Conservation (phyloP, 2,888 invertebrate species). For the Xylocampa areola region DNA sequence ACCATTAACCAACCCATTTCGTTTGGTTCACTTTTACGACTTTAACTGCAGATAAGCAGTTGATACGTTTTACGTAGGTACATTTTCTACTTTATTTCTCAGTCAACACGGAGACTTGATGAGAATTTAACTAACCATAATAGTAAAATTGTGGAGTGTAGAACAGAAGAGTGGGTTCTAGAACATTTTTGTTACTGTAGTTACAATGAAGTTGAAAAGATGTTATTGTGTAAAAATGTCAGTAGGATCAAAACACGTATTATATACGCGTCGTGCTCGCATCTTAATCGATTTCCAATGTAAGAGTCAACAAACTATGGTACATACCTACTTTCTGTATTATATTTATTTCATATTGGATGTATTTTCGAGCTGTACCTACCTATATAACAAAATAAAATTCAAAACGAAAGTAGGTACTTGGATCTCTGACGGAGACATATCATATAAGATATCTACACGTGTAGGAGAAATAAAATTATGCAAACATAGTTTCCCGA, state of each 20-base stretch:
- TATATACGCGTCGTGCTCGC: slow-evolving; percentile 33
- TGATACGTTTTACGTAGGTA: slow-evolving; percentile 43
- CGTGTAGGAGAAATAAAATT: slow-evolving; percentile 21
- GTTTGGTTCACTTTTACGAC: slow-evolving; percentile 53
- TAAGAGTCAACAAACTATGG: slow-evolving; percentile 40
- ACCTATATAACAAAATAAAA: slow-evolving; percentile 22
- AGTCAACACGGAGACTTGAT: slow-evolving; percentile 24
- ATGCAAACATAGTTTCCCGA: slow-evolving; percentile 47
- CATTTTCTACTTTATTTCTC: slow-evolving; percentile 29
- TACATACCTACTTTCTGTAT: slow-evolving; percentile 14
- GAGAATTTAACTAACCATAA: slow-evolving; percentile 5
- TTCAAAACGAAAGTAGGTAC: slow-evolving; percentile 16
- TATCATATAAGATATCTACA: slow-evolving; percentile 29
- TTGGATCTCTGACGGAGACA: slow-evolving; percentile 25
- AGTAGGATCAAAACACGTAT: not conserved
- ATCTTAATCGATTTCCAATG: slow-evolving; percentile 50
- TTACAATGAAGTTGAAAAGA: too few relatives aligned
- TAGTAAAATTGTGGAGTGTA: not conserved
- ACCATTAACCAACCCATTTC: slow-evolving; percentile 58
- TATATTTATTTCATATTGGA: not conserved
- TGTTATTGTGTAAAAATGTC: not conserved
- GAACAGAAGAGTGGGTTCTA: too few relatives aligned
- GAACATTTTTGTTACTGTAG: too few relatives aligned
- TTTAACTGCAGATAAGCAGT: slow-evolving; percentile 53
- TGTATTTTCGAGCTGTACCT: not conserved